Conservation (phyloP, 2,113 vertebrate species). For the Poeciliopsis occidentalis region DNA sequence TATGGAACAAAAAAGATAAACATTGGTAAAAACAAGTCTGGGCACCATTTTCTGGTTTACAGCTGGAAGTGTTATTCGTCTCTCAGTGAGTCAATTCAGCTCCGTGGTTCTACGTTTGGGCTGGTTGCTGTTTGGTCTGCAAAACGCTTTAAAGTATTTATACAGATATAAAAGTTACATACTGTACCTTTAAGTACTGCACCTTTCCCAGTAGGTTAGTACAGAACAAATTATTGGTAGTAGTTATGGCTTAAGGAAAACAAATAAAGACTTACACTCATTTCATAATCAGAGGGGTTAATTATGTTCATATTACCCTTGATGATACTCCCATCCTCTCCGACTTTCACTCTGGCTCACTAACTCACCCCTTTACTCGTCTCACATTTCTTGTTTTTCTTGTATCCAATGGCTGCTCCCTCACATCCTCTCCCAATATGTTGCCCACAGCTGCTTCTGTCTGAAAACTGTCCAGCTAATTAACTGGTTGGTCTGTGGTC, state of each 20-base stretch:
- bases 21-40: too few species aligned
- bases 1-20: too few species aligned
- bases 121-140: too few species aligned
- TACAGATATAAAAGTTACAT: conserved; percentile 19
- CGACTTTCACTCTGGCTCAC: conserved; percentile 17
- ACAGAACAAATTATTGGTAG: conserved; percentile 61
- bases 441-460: conserved; percentile 75
- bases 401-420: conserved; percentile 38
- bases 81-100: too few species aligned
- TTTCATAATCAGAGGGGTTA: conserved; percentile 71
- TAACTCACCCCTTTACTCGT: conserved; percentile 35
- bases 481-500: conserved; percentile 67
- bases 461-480: conserved; percentile 78
- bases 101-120: too few species aligned
- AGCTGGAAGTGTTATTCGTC: too few species aligned
- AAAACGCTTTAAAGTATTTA: too few species aligned
- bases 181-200: not conserved
- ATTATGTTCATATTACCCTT: conserved; percentile 72
- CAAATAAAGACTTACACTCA: conserved; percentile 62
- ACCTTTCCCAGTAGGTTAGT: conserved; percentile 56
- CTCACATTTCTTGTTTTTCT: conserved; percentile 41
- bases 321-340: conserved; percentile 58
- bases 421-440: conserved; percentile 73
- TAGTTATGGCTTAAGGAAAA: conserved; percentile 63
- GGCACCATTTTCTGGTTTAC: too few species aligned